phyloP scores from a whole-genome alignment of 2,113 vertebrate genomes.

The Dicentrarchus labrax region DNA sequence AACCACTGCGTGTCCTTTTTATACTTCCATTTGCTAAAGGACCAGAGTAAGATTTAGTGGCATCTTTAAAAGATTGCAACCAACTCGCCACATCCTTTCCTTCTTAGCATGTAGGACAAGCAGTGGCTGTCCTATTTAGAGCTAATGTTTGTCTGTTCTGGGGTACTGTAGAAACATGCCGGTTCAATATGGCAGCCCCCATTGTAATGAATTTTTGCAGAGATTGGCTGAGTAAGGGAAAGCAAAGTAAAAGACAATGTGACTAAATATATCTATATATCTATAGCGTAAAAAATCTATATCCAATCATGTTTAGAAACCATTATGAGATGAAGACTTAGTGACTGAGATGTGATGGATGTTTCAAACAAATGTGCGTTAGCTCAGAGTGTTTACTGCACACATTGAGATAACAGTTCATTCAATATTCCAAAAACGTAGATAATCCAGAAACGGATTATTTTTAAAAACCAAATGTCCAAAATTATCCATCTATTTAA shows the following conservation, averaged over 20 bases:
- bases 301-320: not conserved
- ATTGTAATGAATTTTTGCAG: not conserved
- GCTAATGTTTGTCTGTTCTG: no score
- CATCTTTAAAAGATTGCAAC: no score
- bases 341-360: not conserved
- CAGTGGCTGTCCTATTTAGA: no score
- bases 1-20: not conserved
- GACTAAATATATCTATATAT: not conserved
- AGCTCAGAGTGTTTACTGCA: not conserved
- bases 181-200: no score
- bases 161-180: no score
- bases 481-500: not conserved
- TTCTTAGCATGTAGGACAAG: no score
- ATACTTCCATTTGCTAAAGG: not conserved
- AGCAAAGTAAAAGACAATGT: not conserved
- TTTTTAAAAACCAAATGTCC: not conserved
- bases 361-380: not conserved
- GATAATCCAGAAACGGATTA: slow-evolving; percentile 4
- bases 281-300: not conserved
- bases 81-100: no score
- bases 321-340: not conserved
- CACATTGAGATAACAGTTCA: not conserved
- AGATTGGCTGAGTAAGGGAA: not conserved
- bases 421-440: slow-evolving; percentile 2
- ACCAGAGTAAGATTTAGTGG: no score